Base-by-base conservation (phyloP, 2,797 vertebrate genomes). In the Perdix hodgsoniae region DNA sequence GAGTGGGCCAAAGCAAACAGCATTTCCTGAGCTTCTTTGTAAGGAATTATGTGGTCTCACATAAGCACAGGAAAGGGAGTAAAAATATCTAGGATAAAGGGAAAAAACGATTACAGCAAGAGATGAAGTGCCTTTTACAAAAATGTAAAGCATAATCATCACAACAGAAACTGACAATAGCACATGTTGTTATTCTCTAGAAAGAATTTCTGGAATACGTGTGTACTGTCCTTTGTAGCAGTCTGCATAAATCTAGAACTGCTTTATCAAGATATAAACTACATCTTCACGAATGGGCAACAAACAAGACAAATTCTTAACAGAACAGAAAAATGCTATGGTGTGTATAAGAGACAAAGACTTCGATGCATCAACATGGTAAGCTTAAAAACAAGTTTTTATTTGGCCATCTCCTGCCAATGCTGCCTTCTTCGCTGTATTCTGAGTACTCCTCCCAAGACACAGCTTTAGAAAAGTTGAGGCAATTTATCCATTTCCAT, bases 181-280 rank as follows among this genome's bases (percentile, higher is more conserved):
- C 4, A 14, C 40, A 26, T 18, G 11, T 13, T 29, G 40, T 50
- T 87, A 59, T 56, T 87, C 35, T 37, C 37, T 27, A 59, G 3
- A 35, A 91, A 75, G n/a, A 83, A 83, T 52, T 45, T 66, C 37
- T 91, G 75, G 49, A 90, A 85, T 2, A 50, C 22, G 94, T 75
- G 1, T 59, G 23, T n/a, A 69, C 54, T 94, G 29, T 29, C 94
- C 75, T 83, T 82, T 75, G 42, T 22, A 93, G 44, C 13, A 84
- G 44, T 59, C 59, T 10, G 22, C 71, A 64, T 91, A 59, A 81
- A 77, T 18, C 23, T 22, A 40, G 27, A 59, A 52, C 7, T 29
- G 22, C 49, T 77, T 33, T 56, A 85, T 56, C 61, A 84, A 82
- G 57, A 67, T 35, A 75, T 1, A 3, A 90, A 83, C 61, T 74